These are phyloP conservation scores for Scomber scombrus DNA, from an alignment of 2,113 vertebrate species.

Conservation along the genomic window DNA sequence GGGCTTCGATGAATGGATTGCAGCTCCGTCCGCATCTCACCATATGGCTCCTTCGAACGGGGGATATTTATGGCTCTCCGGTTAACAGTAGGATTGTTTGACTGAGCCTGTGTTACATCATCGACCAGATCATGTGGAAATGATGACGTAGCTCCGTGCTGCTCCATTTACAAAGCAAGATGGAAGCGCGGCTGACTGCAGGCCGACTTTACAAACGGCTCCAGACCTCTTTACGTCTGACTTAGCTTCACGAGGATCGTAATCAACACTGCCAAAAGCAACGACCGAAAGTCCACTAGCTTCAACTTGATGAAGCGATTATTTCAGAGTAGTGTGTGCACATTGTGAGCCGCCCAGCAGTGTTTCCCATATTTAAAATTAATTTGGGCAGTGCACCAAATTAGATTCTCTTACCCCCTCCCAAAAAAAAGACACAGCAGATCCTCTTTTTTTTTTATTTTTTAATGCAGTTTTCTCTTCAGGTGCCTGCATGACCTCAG, in stretches of 20 bases:
- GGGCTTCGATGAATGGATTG: conserved; percentile 17
- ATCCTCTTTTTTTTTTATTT: no score
- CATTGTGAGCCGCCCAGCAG: conserved; percentile 18
- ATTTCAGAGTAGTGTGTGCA: conserved; percentile 29
- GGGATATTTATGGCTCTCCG: conserved; percentile 22
- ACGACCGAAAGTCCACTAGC: conserved; percentile 12
- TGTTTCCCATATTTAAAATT: conserved; percentile 31
- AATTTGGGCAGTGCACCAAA: conserved; percentile 24
- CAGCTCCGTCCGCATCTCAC: not conserved
- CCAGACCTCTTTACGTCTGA: conserved; percentile 37
- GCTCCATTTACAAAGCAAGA: conserved; percentile 59
- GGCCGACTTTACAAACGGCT: conserved; percentile 25
- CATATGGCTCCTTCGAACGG: conserved; percentile 32
- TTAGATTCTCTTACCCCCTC: not conserved
- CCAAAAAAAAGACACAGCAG: not conserved
- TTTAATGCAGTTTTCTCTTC: not conserved
- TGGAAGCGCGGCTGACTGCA: conserved; percentile 49
- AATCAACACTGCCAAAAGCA: conserved; percentile 23
- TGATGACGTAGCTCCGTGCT: conserved; percentile 55
- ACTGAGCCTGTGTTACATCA: conserved; percentile 68
- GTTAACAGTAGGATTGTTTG: conserved; percentile 64
- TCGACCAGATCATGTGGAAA: conserved; percentile 55
- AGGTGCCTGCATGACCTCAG: not conserved
- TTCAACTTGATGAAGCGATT: conserved; percentile 18
- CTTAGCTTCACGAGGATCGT: conserved; percentile 33